Evolutionary conservation across 1,140 invertebrate species (phyloP), one percentile per base, ranked within the genome.

Genomic region (Leptinotarsa lineolata): DNA sequence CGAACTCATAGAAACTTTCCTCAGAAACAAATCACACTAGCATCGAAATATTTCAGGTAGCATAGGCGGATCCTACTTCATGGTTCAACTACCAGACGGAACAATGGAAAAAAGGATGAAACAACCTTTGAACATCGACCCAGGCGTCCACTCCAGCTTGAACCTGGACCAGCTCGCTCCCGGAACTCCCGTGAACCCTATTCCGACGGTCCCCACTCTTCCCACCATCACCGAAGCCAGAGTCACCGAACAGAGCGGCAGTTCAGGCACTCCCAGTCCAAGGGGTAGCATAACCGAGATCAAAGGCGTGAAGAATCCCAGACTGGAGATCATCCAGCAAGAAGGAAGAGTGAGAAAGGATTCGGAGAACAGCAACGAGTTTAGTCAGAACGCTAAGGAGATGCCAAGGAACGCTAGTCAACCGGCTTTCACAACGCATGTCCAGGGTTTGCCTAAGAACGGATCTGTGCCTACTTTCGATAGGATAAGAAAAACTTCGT

Each of bases 121-220:
- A 86, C 88, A 90, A 85, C 93, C 94, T 18, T 86, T 94, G n/a
- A 95, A 97, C 85, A 89, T 93, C 46, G 95, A 97, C 86, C 95
- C 95, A n/a, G 95, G 95, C 39, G 95, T 97, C 21, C 95, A 97
- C 83, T 96, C 95, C 13, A 96, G 93, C 80, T 90, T 97, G 75
- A 94, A 95, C 84, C 85, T 97, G 80, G 94, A 96, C 83, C 89
- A 92, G 83, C 86, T 93, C 80, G 91, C 89, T 76, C 87, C 90
- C 72, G 88, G 88, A 83, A 90, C 89, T 72, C 89, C 88, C 46
- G 86, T 94, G 77, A 92, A 91, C 48, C 89, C 91, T 73, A 91
- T 93, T 78, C 92, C 89, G 80, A 92, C 91, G 13, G 92, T 94
- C 64, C 93, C 93, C 61, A 94, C 93, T 2, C 85, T 96, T 69